phyloP scores from a whole-genome alignment of 2,113 vertebrate species.

The Pygoscelis antarcticus region DNA sequence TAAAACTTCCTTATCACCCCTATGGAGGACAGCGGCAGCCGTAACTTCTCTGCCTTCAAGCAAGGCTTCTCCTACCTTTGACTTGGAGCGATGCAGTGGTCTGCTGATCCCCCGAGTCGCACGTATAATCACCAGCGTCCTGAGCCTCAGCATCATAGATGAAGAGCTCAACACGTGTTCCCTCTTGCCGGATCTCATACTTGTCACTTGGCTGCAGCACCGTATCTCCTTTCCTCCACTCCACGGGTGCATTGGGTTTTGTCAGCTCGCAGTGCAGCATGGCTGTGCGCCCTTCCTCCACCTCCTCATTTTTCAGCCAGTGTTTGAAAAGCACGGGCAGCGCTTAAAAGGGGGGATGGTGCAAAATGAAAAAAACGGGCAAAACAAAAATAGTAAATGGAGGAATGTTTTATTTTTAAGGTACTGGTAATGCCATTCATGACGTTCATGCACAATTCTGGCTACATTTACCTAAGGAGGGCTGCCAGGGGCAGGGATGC shows the following conservation, averaged over 20 bases:
- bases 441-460: accelerated
- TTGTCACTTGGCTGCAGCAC: conserved; percentile 70
- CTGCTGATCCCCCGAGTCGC: conserved; percentile 78
- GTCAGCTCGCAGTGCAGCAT: conserved; percentile 76
- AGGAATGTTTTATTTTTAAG: neutral
- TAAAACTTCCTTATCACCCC: neutral
- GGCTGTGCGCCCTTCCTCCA: conserved; percentile 48
- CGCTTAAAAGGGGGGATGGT: neutral
- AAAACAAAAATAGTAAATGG: accelerated
- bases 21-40: neutral
- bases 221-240: conserved; percentile 79
- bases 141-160: conserved; percentile 72
- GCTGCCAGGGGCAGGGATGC: neutral
- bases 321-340: conserved; percentile 49
- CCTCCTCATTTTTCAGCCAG: conserved; percentile 73
- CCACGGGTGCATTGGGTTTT: conserved; percentile 67
- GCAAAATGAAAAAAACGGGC: accelerated
- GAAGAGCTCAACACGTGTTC: conserved; percentile 75
- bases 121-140: conserved; percentile 80
- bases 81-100: conserved; percentile 78
- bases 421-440: accelerated
- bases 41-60: too few relatives aligned
- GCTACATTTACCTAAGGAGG: neutral
- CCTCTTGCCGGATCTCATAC: conserved; percentile 80
- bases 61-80: conserved; percentile 76